Percentiles rank a stretch among this genome's conserved stretches.
phyloP scores from a whole-genome alignment of 2,113 vertebrate genomes.

The Crotalus helleri region DNA sequence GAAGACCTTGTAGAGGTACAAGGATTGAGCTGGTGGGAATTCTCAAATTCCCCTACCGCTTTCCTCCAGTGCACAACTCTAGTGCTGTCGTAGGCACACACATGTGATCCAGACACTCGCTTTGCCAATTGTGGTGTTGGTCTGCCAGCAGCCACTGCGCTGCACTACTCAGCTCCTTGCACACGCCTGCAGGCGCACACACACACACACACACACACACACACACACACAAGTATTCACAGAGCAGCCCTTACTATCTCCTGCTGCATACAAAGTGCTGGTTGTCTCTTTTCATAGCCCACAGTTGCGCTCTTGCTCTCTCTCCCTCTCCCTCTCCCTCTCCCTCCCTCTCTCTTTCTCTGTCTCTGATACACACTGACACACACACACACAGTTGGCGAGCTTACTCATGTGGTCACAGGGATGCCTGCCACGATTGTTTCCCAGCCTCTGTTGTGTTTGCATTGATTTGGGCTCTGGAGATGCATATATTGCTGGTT shows the following conservation, averaged over 20 bases:
- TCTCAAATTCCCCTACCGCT: neutral
- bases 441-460: neutral
- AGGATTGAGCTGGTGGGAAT: neutral
- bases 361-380: neutral
- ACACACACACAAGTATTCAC: neutral
- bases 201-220: neutral
- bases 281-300: neutral
- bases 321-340: neutral
- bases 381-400: neutral
- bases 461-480: neutral
- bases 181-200: neutral
- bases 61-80: neutral
- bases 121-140: neutral
- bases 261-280: neutral
- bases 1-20: neutral
- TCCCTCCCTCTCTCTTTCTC: neutral
- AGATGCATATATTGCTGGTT: too few relatives aligned
- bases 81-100: neutral
- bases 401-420: neutral
- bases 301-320: too few relatives aligned
- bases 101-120: neutral
- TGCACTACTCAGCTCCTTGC: neutral
- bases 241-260: neutral
- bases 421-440: neutral
- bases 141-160: neutral